These are phyloP conservation scores for Eilema griseolum DNA, from an alignment of 2,888 invertebrate species.

Conservation along the genomic window DNA sequence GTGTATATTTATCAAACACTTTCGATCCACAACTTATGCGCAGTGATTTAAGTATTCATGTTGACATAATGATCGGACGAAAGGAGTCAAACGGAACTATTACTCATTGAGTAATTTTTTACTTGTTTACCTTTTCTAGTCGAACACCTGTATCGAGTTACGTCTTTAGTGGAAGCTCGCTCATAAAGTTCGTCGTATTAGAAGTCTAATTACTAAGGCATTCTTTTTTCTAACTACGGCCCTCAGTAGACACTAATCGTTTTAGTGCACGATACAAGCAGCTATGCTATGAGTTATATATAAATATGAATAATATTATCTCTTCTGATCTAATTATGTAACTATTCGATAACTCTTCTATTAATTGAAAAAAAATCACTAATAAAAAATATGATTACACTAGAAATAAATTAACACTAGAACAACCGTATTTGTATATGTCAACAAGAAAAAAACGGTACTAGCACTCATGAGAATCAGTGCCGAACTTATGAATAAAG, in stretches of 20 bases:
- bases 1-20: conserved; percentile 82
- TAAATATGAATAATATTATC: background rate
- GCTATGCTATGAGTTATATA: background rate
- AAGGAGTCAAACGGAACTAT: conserved; percentile 75
- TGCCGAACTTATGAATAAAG: conserved; percentile 69
- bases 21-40: conserved; percentile 81
- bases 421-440: conserved; percentile 38
- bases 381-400: conserved; percentile 20
- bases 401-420: conserved; percentile 45
- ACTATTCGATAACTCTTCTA: background rate
- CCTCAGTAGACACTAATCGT: background rate
- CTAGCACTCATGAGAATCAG: conserved; percentile 58
- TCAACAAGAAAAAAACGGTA: conserved; percentile 43
- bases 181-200: background rate
- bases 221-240: background rate
- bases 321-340: background rate
- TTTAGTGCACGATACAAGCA: background rate
- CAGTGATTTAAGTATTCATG: conserved; percentile 80
- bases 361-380: background rate
- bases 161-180: background rate
- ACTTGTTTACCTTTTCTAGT: background rate
- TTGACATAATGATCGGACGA: conserved; percentile 82
- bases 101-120: conserved; percentile 59
- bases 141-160: background rate
- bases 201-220: background rate